Evolutionary conservation across 2,888 invertebrate genomes (phyloP).

Genomic region (Pyrocoelia pectoralis): DNA sequence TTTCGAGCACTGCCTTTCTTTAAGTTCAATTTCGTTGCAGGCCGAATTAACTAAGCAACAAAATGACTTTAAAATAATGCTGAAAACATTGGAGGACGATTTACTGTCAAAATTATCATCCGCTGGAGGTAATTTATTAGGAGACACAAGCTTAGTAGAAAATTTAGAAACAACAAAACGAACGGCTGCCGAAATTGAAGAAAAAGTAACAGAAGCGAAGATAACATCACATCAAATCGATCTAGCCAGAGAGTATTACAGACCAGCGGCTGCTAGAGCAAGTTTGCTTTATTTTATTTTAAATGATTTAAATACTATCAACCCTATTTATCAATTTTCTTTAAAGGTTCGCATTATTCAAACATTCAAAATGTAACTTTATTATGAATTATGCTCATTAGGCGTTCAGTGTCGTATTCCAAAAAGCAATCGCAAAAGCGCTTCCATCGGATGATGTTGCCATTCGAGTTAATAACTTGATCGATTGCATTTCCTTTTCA

Average conservation of each 20-base stretch:
- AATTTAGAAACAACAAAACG: constrained; percentile 95
- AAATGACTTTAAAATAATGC: constrained; percentile 95
- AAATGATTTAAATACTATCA: constrained; percentile 94
- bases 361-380: too few relatives aligned
- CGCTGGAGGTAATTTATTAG: constrained; percentile 91
- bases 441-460: constrained; percentile 82
- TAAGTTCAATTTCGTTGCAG: constrained; percentile 53
- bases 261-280: constrained; percentile 91
- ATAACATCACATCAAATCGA: constrained; percentile 92
- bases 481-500: constrained; percentile 93
- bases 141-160: constrained; percentile 94
- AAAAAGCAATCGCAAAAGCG: constrained; percentile 92
- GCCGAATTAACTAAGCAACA: constrained; percentile 95
- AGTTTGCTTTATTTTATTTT: constrained; percentile 94
- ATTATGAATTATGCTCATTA: constrained; percentile 55
- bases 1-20: not conserved
- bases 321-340: constrained; percentile 97
- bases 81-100: constrained; percentile 93
- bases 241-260: constrained; percentile 86
- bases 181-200: constrained; percentile 95
- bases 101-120: constrained; percentile 88
- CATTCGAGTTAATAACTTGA: constrained; percentile 84
- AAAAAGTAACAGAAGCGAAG: constrained; percentile 91
- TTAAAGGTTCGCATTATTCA: constrained; percentile 75
- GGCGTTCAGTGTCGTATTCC: constrained; percentile 98